These are phyloP conservation scores for Morinoia aosen DNA, from an alignment of 2,888 invertebrate species.

Conservation along the genomic window DNA sequence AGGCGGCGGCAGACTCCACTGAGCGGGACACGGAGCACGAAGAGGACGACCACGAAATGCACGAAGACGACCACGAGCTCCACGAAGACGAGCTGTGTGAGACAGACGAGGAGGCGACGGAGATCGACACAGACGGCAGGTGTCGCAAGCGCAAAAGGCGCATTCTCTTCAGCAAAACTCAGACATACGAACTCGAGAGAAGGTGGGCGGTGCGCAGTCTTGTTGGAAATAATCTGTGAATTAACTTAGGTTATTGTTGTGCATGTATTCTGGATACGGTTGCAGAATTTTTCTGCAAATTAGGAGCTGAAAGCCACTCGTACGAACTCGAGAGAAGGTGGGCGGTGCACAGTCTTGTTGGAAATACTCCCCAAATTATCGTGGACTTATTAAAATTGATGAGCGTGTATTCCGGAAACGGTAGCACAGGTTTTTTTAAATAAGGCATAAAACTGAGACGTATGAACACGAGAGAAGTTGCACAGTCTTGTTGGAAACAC, in stretches of 20 bases:
- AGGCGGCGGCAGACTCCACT: conserved; percentile 64
- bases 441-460: no score
- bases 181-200: conserved; percentile 96
- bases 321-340: conserved; percentile 89
- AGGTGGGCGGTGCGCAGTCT: conserved; percentile 73
- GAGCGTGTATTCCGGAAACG: no score
- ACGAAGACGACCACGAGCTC: conserved; percentile 57
- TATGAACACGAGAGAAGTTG: no score
- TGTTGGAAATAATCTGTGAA: background rate
- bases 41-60: conserved; percentile 58
- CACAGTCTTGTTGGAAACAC: no score
- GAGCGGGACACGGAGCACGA: conserved; percentile 60
- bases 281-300: no score
- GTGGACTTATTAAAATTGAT: no score
- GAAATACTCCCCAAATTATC: background rate
- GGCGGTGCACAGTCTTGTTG: background rate
- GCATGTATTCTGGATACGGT: no score
- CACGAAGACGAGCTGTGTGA: conserved; percentile 54
- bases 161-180: conserved; percentile 94
- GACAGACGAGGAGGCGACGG: conserved; percentile 46
- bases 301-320: no score
- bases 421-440: no score
- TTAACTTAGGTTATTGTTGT: no score
- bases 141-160: conserved; percentile 92
- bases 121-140: conserved; percentile 52